Conservation (phyloP, 2,888 invertebrate genomes). For the Ophion slaviceki region DNA sequence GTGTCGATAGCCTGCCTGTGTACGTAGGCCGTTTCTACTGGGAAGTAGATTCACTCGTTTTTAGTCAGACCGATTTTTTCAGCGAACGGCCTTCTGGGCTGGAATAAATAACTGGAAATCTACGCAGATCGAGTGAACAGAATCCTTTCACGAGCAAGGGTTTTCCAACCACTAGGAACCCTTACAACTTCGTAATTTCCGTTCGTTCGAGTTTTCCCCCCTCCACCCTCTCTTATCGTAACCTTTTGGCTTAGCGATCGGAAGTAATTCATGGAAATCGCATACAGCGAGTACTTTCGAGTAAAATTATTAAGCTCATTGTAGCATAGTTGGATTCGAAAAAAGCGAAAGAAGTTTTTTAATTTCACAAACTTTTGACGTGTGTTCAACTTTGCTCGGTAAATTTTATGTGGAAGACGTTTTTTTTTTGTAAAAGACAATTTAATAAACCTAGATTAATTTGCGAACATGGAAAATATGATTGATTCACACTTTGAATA, state of each 20-base stretch:
- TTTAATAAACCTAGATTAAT: not conserved
- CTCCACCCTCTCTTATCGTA: not conserved
- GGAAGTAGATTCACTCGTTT: not conserved
- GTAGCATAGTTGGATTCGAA: not conserved
- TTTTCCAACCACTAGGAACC: too few species aligned
- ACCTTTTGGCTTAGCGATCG: not conserved
- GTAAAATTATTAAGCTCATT: not conserved
- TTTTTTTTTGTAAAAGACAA: not conserved
- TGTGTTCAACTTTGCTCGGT: not conserved
- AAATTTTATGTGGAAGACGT: not conserved
- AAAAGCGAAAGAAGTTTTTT: not conserved
- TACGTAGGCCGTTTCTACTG: not conserved
- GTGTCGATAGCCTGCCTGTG: not conserved
- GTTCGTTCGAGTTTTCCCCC: not conserved
- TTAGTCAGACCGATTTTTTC: not conserved
- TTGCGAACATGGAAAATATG: not conserved
- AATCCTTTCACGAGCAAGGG: too few species aligned
- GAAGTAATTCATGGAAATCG: not conserved
- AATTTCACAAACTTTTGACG: not conserved
- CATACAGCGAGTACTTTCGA: not conserved
- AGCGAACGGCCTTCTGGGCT: not conserved
- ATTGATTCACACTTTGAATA: not conserved
- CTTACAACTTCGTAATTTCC: too few species aligned
- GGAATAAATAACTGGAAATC: not conserved
- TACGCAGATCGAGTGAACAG: not conserved